Evolutionary conservation across 2,113 vertebrate species (phyloP).

Genomic region (Thamnaconus septentrionalis): DNA sequence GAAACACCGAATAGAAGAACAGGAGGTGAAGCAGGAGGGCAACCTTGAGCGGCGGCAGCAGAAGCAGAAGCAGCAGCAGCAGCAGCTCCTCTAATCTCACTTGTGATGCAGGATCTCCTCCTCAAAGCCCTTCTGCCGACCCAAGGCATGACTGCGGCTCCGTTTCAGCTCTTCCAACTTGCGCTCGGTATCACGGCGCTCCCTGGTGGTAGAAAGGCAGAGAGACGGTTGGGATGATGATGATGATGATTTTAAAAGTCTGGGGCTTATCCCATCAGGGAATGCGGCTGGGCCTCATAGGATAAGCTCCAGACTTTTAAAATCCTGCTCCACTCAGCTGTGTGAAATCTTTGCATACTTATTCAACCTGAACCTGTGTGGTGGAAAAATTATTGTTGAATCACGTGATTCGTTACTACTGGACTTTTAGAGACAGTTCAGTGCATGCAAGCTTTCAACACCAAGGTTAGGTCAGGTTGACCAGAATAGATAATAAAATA

Average conservation of each 20-base stretch:
- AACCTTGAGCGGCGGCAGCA: neutral
- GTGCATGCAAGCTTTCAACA: too few relatives aligned
- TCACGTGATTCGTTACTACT: too few relatives aligned
- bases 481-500: too few relatives aligned
- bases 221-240: neutral
- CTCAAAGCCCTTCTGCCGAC: slow-evolving; percentile 92
- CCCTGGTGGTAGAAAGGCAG: slow-evolving; percentile 65
- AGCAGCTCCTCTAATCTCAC: slow-evolving; percentile 24
- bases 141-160: slow-evolving; percentile 85
- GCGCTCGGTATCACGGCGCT: slow-evolving; percentile 81
- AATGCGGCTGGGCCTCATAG: too few relatives aligned
- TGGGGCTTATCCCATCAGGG: neutral
- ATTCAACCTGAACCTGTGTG: too few relatives aligned
- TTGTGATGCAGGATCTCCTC: slow-evolving; percentile 89
- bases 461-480: too few relatives aligned
- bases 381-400: too few relatives aligned
- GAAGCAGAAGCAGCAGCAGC: too few relatives aligned
- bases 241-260: neutral
- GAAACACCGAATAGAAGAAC: neutral
- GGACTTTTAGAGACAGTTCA: too few relatives aligned
- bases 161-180: slow-evolving; percentile 88
- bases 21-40: neutral
- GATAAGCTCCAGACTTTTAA: too few relatives aligned
- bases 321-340: too few relatives aligned
- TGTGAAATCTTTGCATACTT: too few relatives aligned